Percentiles rank a stretch among this genome's conserved stretches.
Evolutionary conservation across 2,113 vertebrate species (phyloP).

Genomic region (Donacobius atricapilla): DNA sequence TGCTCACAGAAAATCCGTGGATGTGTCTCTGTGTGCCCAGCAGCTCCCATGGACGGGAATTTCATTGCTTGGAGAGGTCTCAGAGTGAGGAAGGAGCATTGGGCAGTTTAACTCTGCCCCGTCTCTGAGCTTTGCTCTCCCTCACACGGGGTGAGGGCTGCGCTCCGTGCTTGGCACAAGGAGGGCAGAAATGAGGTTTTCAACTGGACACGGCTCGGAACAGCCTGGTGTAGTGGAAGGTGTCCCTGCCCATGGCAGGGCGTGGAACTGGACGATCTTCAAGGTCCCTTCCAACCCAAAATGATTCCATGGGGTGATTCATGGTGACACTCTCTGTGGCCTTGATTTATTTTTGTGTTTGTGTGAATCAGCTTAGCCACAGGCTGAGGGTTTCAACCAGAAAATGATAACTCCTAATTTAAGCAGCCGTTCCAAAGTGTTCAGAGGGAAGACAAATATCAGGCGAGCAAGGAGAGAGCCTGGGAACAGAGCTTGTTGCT

Average conservation of each 20-base stretch:
- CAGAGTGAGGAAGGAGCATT: fast-evolving
- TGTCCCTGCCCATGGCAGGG: neutral
- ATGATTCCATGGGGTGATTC: neutral
- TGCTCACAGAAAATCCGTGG: fast-evolving
- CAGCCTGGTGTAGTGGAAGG: neutral
- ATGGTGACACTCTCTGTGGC: neutral
- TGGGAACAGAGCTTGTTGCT: conserved; percentile 37
- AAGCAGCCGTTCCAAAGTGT: neutral
- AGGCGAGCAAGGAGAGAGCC: neutral
- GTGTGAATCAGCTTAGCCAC: neutral
- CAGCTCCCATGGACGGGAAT: fast-evolving
- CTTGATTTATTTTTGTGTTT: neutral
- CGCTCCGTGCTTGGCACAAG: neutral
- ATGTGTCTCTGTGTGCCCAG: neutral
- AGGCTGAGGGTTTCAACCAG: neutral
- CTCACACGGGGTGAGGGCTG: neutral
- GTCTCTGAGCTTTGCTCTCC: neutral
- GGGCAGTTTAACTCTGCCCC: neutral
- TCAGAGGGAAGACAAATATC: neutral
- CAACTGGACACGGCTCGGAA: neutral
- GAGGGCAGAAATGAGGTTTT: neutral
- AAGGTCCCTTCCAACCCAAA: neutral
- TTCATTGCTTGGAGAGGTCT: neutral
- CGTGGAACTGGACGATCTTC: neutral
- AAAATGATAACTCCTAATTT: neutral